Evolutionary conservation across 1,140 invertebrate species (phyloP).

Genomic region (Apis dorsata): DNA sequence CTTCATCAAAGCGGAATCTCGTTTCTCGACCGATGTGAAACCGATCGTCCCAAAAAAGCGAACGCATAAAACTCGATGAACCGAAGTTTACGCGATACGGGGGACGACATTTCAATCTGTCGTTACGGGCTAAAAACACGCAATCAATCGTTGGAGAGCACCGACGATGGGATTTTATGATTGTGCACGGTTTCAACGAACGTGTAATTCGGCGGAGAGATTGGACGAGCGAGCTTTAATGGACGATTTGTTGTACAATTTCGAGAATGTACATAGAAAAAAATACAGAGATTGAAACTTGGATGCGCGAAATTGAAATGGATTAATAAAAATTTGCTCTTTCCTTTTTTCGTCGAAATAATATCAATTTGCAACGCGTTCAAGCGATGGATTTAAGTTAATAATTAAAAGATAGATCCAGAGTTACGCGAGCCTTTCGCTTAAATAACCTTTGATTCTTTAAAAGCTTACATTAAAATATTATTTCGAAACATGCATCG

Average conservation of each 20-base stretch:
- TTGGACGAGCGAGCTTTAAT: not conserved
- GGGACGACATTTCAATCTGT: not conserved
- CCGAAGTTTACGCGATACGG: not conserved
- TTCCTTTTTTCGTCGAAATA: too few relatives aligned
- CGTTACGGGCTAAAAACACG: slow-evolving; percentile 39
- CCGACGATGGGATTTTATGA: not conserved
- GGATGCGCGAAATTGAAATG: not conserved
- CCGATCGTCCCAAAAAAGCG: not conserved
- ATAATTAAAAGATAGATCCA: too few relatives aligned
- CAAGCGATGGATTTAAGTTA: too few relatives aligned
- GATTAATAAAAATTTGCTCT: too few relatives aligned
- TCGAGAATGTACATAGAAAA: not conserved
- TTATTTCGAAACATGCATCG: too few relatives aligned
- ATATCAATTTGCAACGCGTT: too few relatives aligned
- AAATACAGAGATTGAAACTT: not conserved
- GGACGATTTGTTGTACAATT: not conserved
- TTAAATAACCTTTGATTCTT: too few relatives aligned
- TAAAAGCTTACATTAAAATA: too few relatives aligned
- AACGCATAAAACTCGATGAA: slow-evolving; percentile 45
- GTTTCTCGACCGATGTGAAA: not conserved
- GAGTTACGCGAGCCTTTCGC: too few relatives aligned
- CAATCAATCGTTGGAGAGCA: slow-evolving; percentile 32
- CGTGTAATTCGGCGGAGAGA: not conserved
- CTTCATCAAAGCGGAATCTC: not conserved
- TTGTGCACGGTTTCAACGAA: not conserved